phyloP scores from a whole-genome alignment of 2,113 vertebrate genomes.

The Bubo bubo region DNA sequence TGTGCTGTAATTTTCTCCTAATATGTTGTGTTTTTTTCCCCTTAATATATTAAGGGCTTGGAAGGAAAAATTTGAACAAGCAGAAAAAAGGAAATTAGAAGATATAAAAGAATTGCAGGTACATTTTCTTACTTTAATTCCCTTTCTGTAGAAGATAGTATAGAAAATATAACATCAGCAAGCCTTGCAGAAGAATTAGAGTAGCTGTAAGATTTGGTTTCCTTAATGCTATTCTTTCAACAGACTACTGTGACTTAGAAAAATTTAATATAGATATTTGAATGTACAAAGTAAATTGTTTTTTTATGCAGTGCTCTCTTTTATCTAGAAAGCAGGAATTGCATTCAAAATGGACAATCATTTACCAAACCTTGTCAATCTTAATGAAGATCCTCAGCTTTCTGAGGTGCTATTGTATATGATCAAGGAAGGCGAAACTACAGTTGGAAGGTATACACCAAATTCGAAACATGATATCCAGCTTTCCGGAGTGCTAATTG shows the following conservation, averaged over 20 bases:
- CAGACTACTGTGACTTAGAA: background rate
- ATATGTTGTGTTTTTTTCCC: background rate
- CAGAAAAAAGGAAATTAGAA: constrained; percentile 89
- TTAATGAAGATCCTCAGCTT: constrained; percentile 95
- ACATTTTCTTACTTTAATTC: background rate
- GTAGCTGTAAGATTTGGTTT: background rate
- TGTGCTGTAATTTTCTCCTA: background rate
- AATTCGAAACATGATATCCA: constrained; percentile 87
- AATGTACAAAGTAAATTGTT: background rate
- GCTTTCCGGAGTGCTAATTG: constrained; percentile 90
- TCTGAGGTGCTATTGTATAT: constrained; percentile 96
- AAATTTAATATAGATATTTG: background rate
- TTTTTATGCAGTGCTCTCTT: background rate
- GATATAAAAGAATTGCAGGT: constrained; percentile 93
- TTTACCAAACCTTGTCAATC: constrained; percentile 93
- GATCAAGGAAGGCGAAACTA: constrained; percentile 92
- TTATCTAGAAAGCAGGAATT: constrained; percentile 86
- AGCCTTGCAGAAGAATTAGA: background rate
- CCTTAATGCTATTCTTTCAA: background rate
- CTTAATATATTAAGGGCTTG: constrained; percentile 78
- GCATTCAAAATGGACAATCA: constrained; percentile 92
- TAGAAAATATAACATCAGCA: background rate
- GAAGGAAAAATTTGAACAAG: constrained; percentile 91
- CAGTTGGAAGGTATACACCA: constrained; percentile 84
- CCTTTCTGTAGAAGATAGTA: background rate